Evolutionary conservation across 2,113 vertebrate species (phyloP), one percentile per base, ranked within the genome.

Genomic region (Otocyon megalotis): DNA sequence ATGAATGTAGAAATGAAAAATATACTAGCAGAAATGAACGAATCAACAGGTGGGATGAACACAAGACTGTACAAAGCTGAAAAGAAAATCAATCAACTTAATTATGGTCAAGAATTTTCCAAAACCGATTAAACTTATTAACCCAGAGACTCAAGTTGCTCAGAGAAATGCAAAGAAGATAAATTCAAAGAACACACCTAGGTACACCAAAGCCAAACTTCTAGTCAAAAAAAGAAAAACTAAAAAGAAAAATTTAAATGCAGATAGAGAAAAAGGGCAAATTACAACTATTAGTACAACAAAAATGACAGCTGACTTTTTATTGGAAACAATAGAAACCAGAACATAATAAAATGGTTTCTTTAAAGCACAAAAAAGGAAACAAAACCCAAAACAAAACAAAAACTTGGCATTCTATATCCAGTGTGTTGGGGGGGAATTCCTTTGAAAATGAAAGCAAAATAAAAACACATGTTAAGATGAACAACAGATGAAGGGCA

Each of bases 391-490:
- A 56, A 93, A 76, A 30, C 26, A 30, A 13, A 48, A 72, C 2
- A 50, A 30, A 77, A 15, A 28, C 48, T 8, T 60, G 74, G 28
- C 11, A 81, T 71, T 71, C 35, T 63, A 60, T 43, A 60, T 30
- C 22, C 37, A 69, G 67, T 69, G 67, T 19, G 17, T 30, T 15
- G 32, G 28, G 67, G 32, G 54, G 54, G 14, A 16, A 43, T 43
- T 54, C 7, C 24, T 84, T 85, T 85, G 69, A 85, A 50, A 84
- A 76, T 32, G 32, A 85, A 94, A 71, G 30, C 16, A 48, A 58
- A 93, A 71, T 58, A 94, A 80, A 94, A 80, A 71, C 30, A 76
- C 53, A 69, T 30, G 72, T 71, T 60, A 74, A 53, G 63, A 80
- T 12, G 50, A 62, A 80, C 22, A 28, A 77, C 15, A 77, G 43